These are phyloP conservation scores for Mus pahari DNA, from an alignment of 2,113 vertebrate species.

Conservation along the genomic window DNA sequence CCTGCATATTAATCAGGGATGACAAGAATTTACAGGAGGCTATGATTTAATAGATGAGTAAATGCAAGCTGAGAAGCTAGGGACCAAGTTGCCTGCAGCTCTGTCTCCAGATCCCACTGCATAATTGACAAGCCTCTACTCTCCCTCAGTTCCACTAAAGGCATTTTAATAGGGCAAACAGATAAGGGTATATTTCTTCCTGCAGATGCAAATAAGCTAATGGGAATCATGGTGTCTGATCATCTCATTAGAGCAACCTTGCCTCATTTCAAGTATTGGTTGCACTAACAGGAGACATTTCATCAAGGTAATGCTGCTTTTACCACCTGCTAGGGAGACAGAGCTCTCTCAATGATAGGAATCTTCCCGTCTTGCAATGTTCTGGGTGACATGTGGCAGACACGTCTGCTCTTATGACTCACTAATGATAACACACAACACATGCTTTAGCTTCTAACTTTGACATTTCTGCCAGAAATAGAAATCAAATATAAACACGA, in stretches of 20 bases:
- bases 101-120: not conserved
- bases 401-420: not conserved
- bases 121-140: not conserved
- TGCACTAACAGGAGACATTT: not conserved
- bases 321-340: not conserved
- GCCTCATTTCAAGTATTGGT: not conserved
- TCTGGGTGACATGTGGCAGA: not conserved
- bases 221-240: slow-evolving; percentile 32
- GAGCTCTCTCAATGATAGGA: not conserved
- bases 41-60: not conserved
- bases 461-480: slow-evolving; percentile 2
- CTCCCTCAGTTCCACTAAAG: not conserved
- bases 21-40: not conserved
- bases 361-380: not conserved
- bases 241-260: not conserved
- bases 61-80: not conserved
- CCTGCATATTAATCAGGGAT: not conserved
- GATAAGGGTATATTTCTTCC: not conserved
- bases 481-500: slow-evolving; percentile 43
- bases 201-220: not conserved
- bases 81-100: not conserved
- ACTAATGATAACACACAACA: not conserved
- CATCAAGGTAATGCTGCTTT: not conserved
- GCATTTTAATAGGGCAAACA: not conserved
- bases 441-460: not conserved